Evolutionary conservation across 2,888 invertebrate genomes (phyloP).

Genomic region (Rosalia funebris): DNA sequence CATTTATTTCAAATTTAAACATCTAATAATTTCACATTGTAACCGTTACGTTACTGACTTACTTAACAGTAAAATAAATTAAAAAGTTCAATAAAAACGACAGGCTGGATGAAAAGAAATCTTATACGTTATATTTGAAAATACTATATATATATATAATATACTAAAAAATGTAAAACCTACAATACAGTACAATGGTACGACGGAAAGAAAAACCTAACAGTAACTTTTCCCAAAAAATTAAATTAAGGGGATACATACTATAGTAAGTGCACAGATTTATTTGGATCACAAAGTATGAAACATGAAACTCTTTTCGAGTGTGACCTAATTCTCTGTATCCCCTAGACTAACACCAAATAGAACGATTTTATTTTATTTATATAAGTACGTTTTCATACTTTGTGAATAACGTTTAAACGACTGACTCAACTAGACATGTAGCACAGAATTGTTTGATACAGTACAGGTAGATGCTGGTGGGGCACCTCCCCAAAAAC

Average conservation of each 20-base stretch:
- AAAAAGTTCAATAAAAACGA: conserved; percentile 46
- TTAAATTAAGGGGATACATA: conserved; percentile 44
- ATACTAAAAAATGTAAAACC: conserved; percentile 54
- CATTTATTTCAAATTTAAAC: conserved; percentile 64
- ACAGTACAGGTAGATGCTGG: conserved; percentile 48
- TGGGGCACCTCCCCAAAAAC: conserved; percentile 43
- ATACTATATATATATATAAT: conserved; percentile 52
- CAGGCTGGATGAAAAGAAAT: conserved; percentile 45
- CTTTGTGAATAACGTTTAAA: conserved; percentile 57
- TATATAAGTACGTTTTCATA: conserved; percentile 59
- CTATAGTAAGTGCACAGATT: conserved; percentile 59
- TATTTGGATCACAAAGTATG: conserved; percentile 62
- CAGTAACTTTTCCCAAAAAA: conserved; percentile 27
- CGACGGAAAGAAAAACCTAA: conserved; percentile 34
- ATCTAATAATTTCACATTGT: conserved; percentile 61
- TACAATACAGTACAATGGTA: conserved; percentile 51
- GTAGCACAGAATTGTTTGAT: conserved; percentile 57
- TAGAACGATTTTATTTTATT: conserved; percentile 47
- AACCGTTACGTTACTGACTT: conserved; percentile 54
- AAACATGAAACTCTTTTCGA: conserved; percentile 54
- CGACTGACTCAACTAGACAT: conserved; percentile 54
- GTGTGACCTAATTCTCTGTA: conserved; percentile 48
- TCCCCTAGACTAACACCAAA: conserved; percentile 56
- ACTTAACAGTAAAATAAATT: conserved; percentile 54
- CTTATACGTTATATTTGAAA: conserved; percentile 38